A percentile compares a stretch with the other conserved stretches of the same genome.
phyloP scores from a whole-genome alignment of 2,113 vertebrate species.

The Anoura caudifer region DNA sequence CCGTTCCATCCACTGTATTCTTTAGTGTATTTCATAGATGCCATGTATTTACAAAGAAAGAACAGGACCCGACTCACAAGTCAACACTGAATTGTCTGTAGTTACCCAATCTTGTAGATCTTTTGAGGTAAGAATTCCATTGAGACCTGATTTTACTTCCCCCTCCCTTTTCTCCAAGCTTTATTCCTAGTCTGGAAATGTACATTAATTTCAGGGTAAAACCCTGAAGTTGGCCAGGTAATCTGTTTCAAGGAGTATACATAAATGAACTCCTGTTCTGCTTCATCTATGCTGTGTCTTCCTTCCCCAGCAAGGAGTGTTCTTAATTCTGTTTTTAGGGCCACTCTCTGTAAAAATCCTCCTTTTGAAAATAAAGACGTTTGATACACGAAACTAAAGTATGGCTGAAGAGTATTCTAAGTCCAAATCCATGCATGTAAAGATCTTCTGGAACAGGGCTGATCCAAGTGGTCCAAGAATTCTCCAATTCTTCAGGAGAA shows the following conservation, averaged over 20 bases:
- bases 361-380: background rate
- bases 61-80: background rate
- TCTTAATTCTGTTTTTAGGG: background rate
- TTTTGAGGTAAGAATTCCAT: background rate
- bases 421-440: background rate
- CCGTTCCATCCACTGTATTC: background rate
- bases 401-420: background rate
- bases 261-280: background rate
- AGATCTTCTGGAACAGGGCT: background rate
- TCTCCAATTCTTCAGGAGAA: background rate
- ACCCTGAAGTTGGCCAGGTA: background rate
- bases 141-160: background rate
- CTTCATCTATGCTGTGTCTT: background rate
- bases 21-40: background rate
- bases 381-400: background rate
- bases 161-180: background rate
- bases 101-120: background rate
- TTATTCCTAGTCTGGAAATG: background rate
- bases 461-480: background rate
- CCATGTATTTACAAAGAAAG: background rate
- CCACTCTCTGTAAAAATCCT: background rate
- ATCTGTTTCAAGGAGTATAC: background rate
- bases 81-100: background rate
- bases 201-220: background rate
- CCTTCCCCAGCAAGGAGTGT: background rate